Evolutionary conservation across 2,888 invertebrate species (phyloP).

Genomic region (Cheilosia impressa): DNA sequence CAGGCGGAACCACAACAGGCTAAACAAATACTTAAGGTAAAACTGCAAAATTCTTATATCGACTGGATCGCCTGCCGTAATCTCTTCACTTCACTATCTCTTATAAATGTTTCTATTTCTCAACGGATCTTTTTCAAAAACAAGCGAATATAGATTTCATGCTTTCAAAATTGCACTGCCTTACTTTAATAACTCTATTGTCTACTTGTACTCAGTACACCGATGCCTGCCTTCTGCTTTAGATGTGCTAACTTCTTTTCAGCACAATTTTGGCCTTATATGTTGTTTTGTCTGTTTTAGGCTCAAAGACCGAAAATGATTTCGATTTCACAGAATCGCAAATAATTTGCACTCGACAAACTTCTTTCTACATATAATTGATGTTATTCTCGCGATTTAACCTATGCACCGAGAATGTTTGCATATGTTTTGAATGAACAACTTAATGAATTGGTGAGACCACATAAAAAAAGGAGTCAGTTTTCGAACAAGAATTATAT

Average conservation of each 20-base stretch:
- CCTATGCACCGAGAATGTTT: too few species aligned
- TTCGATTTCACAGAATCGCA: too few species aligned
- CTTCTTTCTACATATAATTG: too few species aligned
- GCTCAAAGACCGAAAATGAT: too few species aligned
- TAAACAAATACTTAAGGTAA: conserved; percentile 82
- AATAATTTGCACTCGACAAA: too few species aligned
- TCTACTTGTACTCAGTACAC: not conserved
- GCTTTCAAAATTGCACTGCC: conserved; percentile 14
- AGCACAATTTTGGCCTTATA: not conserved
- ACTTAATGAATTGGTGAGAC: too few species aligned
- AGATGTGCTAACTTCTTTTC: conserved; percentile 5
- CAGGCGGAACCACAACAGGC: conserved; percentile 82
- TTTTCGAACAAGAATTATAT: too few species aligned
- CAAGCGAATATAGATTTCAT: not conserved
- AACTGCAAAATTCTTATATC: not conserved
- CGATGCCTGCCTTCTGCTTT: conserved; percentile 33
- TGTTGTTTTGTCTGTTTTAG: not conserved
- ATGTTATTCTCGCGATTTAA: too few species aligned
- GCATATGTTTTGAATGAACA: too few species aligned
- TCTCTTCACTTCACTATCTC: conserved; percentile 7
- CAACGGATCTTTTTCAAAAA: not conserved
- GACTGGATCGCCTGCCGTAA: not conserved
- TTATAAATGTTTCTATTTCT: not conserved
- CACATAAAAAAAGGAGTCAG: too few species aligned
- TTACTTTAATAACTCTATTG: not conserved